phyloP scores from a whole-genome alignment of 2,113 vertebrate species.

The Corapipo altera region DNA sequence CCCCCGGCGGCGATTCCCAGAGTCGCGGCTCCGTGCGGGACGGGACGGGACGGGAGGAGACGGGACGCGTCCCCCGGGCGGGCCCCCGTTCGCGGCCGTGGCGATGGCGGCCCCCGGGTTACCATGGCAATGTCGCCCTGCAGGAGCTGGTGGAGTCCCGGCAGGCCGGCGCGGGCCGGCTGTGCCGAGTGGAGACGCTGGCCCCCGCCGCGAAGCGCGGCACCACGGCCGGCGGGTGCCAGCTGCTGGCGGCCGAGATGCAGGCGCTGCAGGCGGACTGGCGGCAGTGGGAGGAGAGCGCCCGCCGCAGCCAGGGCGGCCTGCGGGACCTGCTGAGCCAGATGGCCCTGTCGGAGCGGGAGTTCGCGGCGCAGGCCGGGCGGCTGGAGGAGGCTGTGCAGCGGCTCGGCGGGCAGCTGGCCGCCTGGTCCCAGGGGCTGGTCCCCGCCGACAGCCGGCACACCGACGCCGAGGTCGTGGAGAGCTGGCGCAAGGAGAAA shows the following conservation, averaged over 20 bases:
- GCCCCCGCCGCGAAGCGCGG: slow-evolving; percentile 79
- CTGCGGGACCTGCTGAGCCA: slow-evolving; percentile 81
- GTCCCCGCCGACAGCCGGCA: slow-evolving; percentile 79
- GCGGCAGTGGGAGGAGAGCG: slow-evolving; percentile 91
- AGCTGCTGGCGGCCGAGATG: slow-evolving; percentile 86
- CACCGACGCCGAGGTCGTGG: slow-evolving; percentile 83
- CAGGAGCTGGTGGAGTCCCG: slow-evolving; percentile 94
- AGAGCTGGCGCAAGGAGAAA: slow-evolving; percentile 86
- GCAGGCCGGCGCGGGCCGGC: slow-evolving; percentile 83
- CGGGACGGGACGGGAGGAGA: not conserved
- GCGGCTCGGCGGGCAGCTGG: slow-evolving; percentile 75
- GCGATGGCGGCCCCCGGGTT: slow-evolving; percentile 68
- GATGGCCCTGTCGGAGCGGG: slow-evolving; percentile 84
- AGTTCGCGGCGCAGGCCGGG: slow-evolving; percentile 78
- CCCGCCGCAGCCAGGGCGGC: slow-evolving; percentile 74
- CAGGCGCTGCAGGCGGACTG: slow-evolving; percentile 87
- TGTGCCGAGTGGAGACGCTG: slow-evolving; percentile 83
- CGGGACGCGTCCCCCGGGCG: not conserved
- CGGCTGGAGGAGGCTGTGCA: slow-evolving; percentile 82
- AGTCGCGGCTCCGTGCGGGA: not conserved
- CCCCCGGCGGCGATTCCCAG: not conserved
- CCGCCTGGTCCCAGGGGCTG: slow-evolving; percentile 79
- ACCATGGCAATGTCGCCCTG: slow-evolving; percentile 85
- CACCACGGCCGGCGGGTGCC: slow-evolving; percentile 81
- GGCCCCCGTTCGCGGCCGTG: not conserved